Base-by-base conservation (phyloP, 1,140 invertebrate species). In the Doryteuthis pealeii region DNA sequence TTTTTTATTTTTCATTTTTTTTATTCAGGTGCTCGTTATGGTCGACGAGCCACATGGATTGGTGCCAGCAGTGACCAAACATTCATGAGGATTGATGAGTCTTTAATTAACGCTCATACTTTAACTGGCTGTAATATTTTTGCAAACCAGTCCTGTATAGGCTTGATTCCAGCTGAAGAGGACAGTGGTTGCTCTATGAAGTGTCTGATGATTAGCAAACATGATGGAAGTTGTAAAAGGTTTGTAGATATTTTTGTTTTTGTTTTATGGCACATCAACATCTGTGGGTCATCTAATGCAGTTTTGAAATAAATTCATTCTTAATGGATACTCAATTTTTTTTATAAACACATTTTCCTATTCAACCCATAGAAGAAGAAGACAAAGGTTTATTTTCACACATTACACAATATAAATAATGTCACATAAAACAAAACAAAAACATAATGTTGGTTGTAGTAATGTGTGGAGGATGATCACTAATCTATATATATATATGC, bases 1-100 rank as follows among this genome's bases (percentile, higher is more conserved):
- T 62, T 43, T 40, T 62, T 62, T 28, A n/a, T 62, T 62, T 62
- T 28, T 22, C 22, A 12, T 49, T 12, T 22, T 28, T 45, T 15
- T 69, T 26, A 71, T 74, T 2, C 77, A 87, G 86, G 87, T 76
- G 87, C 85, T n/a, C 89, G 93, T 92, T 85, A 85, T 81, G 89
- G 90, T 8, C 91, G 95, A 79, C 91, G 94, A 83, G 96, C 96
- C 0, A 96, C 94, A 2, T 98, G 95, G 95, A 91, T 99, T 35
- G 93, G 94, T 2, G 96, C 96, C 28, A 95, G 95, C 40, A 96
- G 94, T 0, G 96, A 99, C 89, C 94, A 97, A 86, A 99, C 97
- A 2, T 97, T 95, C 81, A 90, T 99, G 26, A 96, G 96, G 87
- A 92, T 97, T 62, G 96, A 98, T 82, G 96, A 98, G 87, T 92